Percentiles rank a stretch among this genome's conserved stretches.
phyloP scores from a whole-genome alignment of 2,797 vertebrate species.

The Centroberyx gerrardi region DNA sequence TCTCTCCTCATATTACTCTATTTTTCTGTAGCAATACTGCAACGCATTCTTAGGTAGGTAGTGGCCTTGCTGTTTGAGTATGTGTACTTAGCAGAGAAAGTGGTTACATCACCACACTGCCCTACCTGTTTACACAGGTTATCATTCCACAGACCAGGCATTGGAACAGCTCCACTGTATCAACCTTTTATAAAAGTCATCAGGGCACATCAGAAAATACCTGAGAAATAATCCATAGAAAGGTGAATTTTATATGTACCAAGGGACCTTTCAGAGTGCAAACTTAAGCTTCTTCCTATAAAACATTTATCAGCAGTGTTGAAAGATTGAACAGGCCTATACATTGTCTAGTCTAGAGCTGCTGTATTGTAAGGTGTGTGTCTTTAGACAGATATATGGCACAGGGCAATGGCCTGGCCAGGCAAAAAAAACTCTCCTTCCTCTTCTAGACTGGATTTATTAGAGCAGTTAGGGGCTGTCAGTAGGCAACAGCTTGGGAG shows the following conservation, averaged over 20 bases:
- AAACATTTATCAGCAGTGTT: constrained; percentile 47
- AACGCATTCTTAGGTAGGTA: too few relatives aligned
- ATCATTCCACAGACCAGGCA: constrained; percentile 20
- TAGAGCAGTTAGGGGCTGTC: background rate
- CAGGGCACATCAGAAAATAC: background rate
- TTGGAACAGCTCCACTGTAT: background rate
- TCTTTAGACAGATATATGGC: constrained; percentile 22
- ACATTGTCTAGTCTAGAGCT: background rate
- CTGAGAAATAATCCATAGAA: constrained; percentile 19
- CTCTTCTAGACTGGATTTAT: constrained; percentile 21
- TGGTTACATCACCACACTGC: constrained; percentile 39
- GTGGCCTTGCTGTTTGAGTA: constrained; percentile 6
- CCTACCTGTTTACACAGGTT: constrained; percentile 36
- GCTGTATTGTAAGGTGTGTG: constrained; percentile 7
- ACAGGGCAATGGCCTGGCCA: constrained; percentile 6
- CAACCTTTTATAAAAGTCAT: background rate
- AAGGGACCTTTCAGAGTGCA: constrained; percentile 13
- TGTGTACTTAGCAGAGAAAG: background rate
- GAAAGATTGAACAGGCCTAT: constrained; percentile 30
- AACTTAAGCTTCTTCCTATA: constrained; percentile 17
- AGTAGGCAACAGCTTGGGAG: constrained; percentile 3
- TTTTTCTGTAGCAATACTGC: background rate
- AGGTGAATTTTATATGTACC: constrained; percentile 21
- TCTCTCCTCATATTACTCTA: too few relatives aligned
- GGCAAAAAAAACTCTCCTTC: constrained; percentile 12